Percentiles rank a stretch among this genome's conserved stretches.
Evolutionary conservation across 1,140 invertebrate species (phyloP).

Genomic region (Heliothis subflexa): DNA sequence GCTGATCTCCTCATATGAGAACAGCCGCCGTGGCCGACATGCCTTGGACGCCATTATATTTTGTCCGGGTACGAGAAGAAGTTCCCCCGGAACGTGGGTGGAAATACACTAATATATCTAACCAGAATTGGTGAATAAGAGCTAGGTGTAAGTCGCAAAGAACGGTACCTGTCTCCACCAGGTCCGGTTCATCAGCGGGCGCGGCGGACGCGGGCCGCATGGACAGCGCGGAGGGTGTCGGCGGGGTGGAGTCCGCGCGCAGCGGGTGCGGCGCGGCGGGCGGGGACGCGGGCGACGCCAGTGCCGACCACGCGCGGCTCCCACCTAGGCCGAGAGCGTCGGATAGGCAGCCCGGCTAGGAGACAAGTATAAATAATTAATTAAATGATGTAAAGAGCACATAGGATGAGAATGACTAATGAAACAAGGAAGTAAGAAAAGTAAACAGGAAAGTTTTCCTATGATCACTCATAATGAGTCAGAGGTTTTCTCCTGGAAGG

Average conservation of each 20-base stretch:
- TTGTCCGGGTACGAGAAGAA: too few species aligned
- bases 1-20: too few species aligned
- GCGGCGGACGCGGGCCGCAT: constrained; percentile 71
- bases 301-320: constrained; percentile 74
- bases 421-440: background rate
- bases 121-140: too few species aligned
- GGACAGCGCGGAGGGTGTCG: constrained; percentile 59
- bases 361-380: background rate
- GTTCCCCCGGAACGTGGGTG: too few species aligned
- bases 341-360: constrained; percentile 89
- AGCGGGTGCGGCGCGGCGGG: constrained; percentile 61
- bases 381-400: too few species aligned
- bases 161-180: constrained; percentile 64
- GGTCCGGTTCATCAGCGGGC: constrained; percentile 70
- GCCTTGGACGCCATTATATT: too few species aligned
- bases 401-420: background rate
- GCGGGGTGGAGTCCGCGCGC: constrained; percentile 60
- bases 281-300: constrained; percentile 72
- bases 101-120: too few species aligned
- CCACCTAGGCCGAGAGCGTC: constrained; percentile 88
- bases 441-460: background rate
- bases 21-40: too few species aligned
- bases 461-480: too few species aligned
- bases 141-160: background rate
- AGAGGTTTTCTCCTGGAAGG: too few species aligned